A percentile compares a stretch with the other conserved stretches of the same genome.
Evolutionary conservation across 2,797 vertebrate species (phyloP).

Genomic region (Phrynocephalus vlangalii): DNA sequence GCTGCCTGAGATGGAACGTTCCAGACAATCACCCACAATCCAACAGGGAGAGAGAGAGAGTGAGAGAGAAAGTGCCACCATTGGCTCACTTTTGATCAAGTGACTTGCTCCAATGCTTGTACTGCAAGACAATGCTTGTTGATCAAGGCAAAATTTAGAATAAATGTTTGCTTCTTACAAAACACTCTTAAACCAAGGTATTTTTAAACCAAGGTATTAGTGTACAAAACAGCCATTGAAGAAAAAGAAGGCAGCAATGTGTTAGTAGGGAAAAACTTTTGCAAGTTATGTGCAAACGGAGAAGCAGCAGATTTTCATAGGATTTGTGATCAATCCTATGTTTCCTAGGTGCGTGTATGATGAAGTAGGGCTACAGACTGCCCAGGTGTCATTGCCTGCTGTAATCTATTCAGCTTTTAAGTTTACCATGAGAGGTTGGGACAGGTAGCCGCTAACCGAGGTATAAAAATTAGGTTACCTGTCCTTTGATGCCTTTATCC

Average conservation of each 20-base stretch:
- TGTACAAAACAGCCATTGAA: not conserved
- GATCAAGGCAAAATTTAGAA: too few relatives aligned
- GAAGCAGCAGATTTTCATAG: not conserved
- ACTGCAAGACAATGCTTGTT: too few relatives aligned
- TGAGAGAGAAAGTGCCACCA: too few relatives aligned
- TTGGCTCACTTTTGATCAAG: too few relatives aligned
- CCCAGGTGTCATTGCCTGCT: not conserved
- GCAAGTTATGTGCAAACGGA: too few relatives aligned
- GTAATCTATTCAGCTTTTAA: not conserved
- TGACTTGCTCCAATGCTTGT: too few relatives aligned
- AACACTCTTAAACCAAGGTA: not conserved
- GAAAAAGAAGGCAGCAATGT: not conserved
- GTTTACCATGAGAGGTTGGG: not conserved
- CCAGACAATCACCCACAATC: too few relatives aligned
- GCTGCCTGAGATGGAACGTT: too few relatives aligned
- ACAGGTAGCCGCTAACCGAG: constrained; percentile 5
- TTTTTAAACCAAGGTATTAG: not conserved
- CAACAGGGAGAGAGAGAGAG: too few relatives aligned
- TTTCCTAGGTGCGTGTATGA: too few relatives aligned
- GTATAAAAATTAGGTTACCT: constrained; percentile 83
- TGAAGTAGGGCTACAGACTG: not conserved
- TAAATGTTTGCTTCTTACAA: too few relatives aligned
- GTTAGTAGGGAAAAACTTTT: not conserved
- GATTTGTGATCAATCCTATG: not conserved
- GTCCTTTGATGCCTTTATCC: constrained; percentile 95